These are phyloP conservation scores for Oceanites oceanicus DNA, from an alignment of 2,113 vertebrate species.

Conservation along the genomic window DNA sequence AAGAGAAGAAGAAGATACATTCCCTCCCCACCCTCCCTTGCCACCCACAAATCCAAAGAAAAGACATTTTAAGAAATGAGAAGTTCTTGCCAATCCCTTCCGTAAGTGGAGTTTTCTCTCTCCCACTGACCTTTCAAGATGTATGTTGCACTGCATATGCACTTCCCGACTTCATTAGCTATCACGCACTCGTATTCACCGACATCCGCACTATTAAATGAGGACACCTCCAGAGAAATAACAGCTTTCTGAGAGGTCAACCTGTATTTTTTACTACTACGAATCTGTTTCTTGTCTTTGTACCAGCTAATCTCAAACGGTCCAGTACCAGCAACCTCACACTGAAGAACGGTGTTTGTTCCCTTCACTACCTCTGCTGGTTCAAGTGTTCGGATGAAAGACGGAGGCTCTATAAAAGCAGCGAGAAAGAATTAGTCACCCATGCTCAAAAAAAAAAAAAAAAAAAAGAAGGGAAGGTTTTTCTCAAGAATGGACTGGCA, in stretches of 20 bases:
- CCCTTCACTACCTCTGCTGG: slow-evolving; percentile 90
- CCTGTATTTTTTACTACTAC: slow-evolving; percentile 88
- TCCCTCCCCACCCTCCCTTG: background rate
- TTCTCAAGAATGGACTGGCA: background rate
- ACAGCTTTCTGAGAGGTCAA: slow-evolving; percentile 83
- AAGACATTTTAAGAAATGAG: background rate
- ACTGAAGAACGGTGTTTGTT: slow-evolving; percentile 83
- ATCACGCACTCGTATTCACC: slow-evolving; percentile 96
- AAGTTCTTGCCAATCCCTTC: background rate
- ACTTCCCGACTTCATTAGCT: slow-evolving; percentile 94
- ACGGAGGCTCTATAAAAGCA: slow-evolving; percentile 89
- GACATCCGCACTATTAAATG: slow-evolving; percentile 91
- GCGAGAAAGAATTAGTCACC: slow-evolving; percentile 29
- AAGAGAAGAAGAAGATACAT: background rate
- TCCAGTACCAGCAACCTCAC: slow-evolving; percentile 88
- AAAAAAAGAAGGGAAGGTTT: background rate
- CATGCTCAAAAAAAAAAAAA: background rate
- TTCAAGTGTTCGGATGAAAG: slow-evolving; percentile 89
- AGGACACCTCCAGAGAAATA: slow-evolving; percentile 88
- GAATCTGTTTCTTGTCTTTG: slow-evolving; percentile 92
- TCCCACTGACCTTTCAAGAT: slow-evolving; percentile 92
- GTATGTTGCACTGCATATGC: slow-evolving; percentile 82
- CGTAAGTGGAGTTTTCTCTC: background rate
- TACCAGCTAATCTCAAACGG: slow-evolving; percentile 96
- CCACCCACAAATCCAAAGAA: background rate